Evolutionary conservation across 2,113 vertebrate genomes (phyloP), one percentile per base, ranked within the genome.

Genomic region (Euleptes europaea): DNA sequence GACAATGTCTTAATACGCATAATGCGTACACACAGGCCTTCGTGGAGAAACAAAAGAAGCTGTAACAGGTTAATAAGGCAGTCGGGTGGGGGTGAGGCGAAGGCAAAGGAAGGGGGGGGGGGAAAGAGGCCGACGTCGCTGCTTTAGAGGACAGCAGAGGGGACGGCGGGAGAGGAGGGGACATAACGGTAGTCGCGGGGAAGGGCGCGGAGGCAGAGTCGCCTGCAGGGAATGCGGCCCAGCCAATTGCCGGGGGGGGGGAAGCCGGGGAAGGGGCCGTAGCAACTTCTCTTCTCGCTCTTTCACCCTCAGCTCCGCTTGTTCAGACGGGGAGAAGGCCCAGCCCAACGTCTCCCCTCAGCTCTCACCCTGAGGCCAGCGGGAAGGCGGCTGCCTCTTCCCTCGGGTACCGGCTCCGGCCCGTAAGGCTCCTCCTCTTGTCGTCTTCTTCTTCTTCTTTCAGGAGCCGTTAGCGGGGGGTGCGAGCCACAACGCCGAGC

Each of bases 281-380:
- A 6, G 60, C 60, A 7, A 63, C 60, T 63, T 63, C 60, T 28
- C 21, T 28, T 69, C 66, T 14, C 66, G 31, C 4, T 17, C 67
- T 35, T 1, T 15, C 8, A 2, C 13, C 33, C 33, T 17, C 67
- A 6, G 14, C 33, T 69, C 1, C n/a, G n/a, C 14, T 35, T 5
- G 14, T 38, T 17, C 33, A 6, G n/a, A 7, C 5, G 33, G 67
- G 67, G 67, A 15, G n/a, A 10, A 54, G n/a, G n/a, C 76, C 82
- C 74, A 72, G 54, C 28, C 49, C 85, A 40, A 54, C 72, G 23
- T 44, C 70, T 40, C 82, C 26, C 42, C 4, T 23, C 51, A 11
- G 1, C 73, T 10, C 92, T 93, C 85, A 92, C 92, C 93, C 84
- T 23, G 57, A 84, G 60, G 71, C 57, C 26, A 67, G 49, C 33